Evolutionary conservation across 2,113 vertebrate species (phyloP), one percentile per base, ranked within the genome.

Genomic region (Channa argus): DNA sequence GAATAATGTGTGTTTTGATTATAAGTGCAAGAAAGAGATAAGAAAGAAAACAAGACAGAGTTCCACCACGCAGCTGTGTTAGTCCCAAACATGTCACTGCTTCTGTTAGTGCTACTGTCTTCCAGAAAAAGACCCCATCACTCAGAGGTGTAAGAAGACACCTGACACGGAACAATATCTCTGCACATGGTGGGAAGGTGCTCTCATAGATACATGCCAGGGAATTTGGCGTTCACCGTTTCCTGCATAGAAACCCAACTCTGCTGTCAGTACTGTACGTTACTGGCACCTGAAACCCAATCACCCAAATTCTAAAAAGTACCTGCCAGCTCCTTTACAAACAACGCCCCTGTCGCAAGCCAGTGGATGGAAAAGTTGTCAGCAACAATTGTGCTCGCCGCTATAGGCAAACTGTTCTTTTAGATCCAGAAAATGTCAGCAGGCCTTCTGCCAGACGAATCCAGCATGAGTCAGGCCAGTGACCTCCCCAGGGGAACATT

Each of bases 141-240:
- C 87, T 94, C 93, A 91, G 86, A 89, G 93, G 90, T 82, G 93
- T 94, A 96, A 96, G 81, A 79, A 74, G 90, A 97, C 90, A 92
- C 93, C 92, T 83, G 84, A 85, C 91, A 87, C 77, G 86, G 85
- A 93, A 95, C 93, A 95, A 94, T 95, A 94, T 93, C 91, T 82
- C 69, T 67, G 85, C 89, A 94, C 90, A 85, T 80, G 47, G 94
- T 62, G 63, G 2, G 90, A 91, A 90, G 84, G 78, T 89, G 43
- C 78, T 63, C 82, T 74, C 92, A 92, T 88, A 85, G 91, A 63
- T 68, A 66, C 83, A 81, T 90, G 87, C 91, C 92, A 3, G 15
- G 70, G 41, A 89, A 86, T 89, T 85, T 61, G 74, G 33, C 83
- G 81, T 82, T 88, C 83, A 60, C 69, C 37, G 65, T 69, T 85